Conservation (phyloP, 2,888 invertebrate genomes). For the Drosophila niveifrons region DNA sequence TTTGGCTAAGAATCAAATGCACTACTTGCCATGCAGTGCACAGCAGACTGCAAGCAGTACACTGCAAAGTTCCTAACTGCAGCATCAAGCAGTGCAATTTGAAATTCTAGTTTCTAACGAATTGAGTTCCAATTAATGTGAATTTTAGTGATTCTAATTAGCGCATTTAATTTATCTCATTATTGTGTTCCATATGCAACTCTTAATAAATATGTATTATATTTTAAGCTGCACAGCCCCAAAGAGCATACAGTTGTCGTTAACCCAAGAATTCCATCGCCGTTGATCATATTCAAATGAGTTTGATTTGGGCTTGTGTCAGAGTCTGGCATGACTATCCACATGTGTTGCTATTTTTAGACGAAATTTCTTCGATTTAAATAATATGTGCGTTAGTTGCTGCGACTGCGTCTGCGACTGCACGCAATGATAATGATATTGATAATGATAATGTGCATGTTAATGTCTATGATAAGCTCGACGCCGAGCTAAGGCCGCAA, state of each 20-base stretch:
- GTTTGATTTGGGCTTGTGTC: conserved; percentile 30
- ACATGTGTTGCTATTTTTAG: conserved; percentile 68
- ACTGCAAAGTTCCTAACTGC: background rate
- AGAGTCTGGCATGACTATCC: conserved; percentile 40
- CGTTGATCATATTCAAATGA: conserved; percentile 28
- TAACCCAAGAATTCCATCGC: background rate
- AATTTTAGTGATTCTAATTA: too few relatives aligned
- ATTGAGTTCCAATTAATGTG: too few relatives aligned
- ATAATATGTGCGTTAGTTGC: conserved; percentile 64
- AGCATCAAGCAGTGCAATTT: background rate
- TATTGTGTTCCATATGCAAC: too few relatives aligned
- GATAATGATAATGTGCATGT: conserved; percentile 37
- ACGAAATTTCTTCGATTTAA: conserved; percentile 75
- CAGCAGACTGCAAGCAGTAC: background rate
- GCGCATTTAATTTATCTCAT: too few relatives aligned
- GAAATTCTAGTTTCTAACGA: background rate
- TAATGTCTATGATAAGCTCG: conserved; percentile 58
- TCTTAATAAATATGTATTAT: too few relatives aligned
- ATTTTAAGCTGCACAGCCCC: too few relatives aligned
- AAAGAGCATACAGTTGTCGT: conserved; percentile 30
- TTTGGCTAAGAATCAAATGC: background rate
- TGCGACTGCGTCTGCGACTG: conserved; percentile 8
- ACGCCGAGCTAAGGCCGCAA: conserved; percentile 46
- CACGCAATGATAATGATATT: conserved; percentile 36
- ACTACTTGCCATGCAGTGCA: background rate